These are phyloP conservation scores for pig (Sus scrofa) DNA, from an alignment of 2,113 vertebrate species.

Conservation along the genomic window T2T-Sscrofa CM000829.6:44379001-44379500, in stretches of 20 bases:
- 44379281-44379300: neutral
- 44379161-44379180: neutral
- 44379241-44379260: neutral
- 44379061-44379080: neutral
- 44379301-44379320: neutral
- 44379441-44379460: neutral
- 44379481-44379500: neutral
- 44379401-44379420: neutral
- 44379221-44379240: neutral
- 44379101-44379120: neutral
- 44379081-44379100: neutral
- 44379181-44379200: neutral
- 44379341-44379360: neutral
- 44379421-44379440: neutral
- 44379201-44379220: neutral
- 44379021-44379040: neutral
- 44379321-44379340: neutral
- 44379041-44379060: rapidly evolving
- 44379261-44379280: neutral
- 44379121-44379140: neutral
- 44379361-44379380: neutral
- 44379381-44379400: slow-evolving; percentile 13
- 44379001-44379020: neutral
- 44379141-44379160: neutral
- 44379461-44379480: neutral